Percentiles rank a stretch among this genome's conserved stretches.
phyloP scores from a whole-genome alignment of 2,797 vertebrate species.

The Acanthiza pusilla region DNA sequence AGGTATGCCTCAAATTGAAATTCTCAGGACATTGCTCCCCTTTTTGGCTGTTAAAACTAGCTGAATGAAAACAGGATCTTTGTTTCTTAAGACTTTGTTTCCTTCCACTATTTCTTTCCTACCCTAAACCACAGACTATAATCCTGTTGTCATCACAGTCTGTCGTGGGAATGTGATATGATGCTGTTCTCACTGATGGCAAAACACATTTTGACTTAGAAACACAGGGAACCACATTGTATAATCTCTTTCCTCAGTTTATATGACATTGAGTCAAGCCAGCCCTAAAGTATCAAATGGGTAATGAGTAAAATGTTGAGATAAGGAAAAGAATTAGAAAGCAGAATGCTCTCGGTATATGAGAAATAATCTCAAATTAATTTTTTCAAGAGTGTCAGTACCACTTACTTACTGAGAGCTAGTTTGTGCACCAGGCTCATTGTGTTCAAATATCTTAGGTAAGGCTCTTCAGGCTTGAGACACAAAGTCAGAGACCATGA shows the following conservation, averaged over 20 bases:
- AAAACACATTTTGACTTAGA: neutral
- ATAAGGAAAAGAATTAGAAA: neutral
- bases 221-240: neutral
- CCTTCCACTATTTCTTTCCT: conserved; percentile 52
- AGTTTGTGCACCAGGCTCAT: neutral
- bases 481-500: neutral
- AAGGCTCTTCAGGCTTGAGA: neutral
- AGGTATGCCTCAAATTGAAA: neutral
- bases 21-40: neutral
- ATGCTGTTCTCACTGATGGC: neutral
- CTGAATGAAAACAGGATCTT: conserved; percentile 20
- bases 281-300: neutral
- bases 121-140: neutral
- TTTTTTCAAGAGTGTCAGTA: neutral
- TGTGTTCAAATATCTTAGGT: neutral
- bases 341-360: neutral
- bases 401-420: neutral
- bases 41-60: neutral
- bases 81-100: conserved; percentile 29
- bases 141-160: conserved; percentile 35
- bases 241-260: conserved; percentile 38
- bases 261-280: neutral
- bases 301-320: neutral
- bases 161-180: conserved; percentile 31
- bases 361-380: neutral